Evolutionary conservation across 2,797 vertebrate species (phyloP).

Genomic region (Myotis myotis): DNA sequence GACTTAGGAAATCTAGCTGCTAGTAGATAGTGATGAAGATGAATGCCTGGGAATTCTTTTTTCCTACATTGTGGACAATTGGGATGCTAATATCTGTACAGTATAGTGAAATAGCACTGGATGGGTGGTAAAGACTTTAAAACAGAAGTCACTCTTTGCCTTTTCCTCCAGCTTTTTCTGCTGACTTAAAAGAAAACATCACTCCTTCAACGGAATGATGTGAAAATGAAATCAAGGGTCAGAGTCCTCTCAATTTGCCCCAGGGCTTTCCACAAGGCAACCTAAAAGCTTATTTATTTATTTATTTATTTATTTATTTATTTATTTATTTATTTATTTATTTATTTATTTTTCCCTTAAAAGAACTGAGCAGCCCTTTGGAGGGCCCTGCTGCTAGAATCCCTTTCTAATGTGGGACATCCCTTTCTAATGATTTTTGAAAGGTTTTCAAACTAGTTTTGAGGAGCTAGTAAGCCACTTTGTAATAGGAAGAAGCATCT

Average conservation of each 20-base stretch:
- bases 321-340: conserved; percentile 23
- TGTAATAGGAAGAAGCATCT: conserved; percentile 57
- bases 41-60: conserved; percentile 4
- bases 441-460: conserved; percentile 65
- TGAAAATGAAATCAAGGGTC: conserved; percentile 53
- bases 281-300: conserved; percentile 24
- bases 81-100: neutral
- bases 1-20: conserved; percentile 65
- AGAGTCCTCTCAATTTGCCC: neutral
- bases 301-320: conserved; percentile 51
- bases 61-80: neutral
- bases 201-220: conserved; percentile 44
- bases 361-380: conserved; percentile 45
- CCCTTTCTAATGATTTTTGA: conserved; percentile 20
- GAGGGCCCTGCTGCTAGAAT: conserved; percentile 15
- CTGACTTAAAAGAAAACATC: conserved; percentile 20
- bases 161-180: conserved; percentile 52
- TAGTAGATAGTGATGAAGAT: conserved; percentile 60
- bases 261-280: conserved; percentile 36
- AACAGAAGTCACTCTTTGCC: conserved; percentile 27
- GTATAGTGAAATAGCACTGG: neutral
- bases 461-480: conserved; percentile 37
- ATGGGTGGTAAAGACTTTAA: conserved; percentile 40
- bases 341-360: conserved; percentile 10
- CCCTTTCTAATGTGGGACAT: neutral